A percentile compares a stretch with the other conserved stretches of the same genome.
These are phyloP conservation scores for Tenthredo notha DNA, from an alignment of 2,888 invertebrate species.

Conservation along the genomic window DNA sequence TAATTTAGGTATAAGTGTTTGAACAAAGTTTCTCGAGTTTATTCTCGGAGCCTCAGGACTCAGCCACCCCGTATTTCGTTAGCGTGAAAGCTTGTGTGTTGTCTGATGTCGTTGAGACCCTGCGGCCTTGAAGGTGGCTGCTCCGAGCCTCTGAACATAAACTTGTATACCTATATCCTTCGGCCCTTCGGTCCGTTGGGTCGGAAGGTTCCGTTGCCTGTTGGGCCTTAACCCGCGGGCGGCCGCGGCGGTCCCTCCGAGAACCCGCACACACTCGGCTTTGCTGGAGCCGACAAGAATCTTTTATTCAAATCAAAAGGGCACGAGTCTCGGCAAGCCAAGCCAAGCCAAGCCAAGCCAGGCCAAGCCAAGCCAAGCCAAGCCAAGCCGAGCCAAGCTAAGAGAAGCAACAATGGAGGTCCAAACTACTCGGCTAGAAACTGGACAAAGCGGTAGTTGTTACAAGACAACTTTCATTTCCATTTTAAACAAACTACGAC, in stretches of 20 bases:
- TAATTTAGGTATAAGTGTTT: not conserved
- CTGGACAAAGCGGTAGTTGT: conserved; percentile 38
- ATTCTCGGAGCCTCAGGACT: not conserved
- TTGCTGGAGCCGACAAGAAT: conserved; percentile 49
- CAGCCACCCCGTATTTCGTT: conserved; percentile 45
- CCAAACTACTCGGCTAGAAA: conserved; percentile 17
- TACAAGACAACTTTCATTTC: conserved; percentile 21
- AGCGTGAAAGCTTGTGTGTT: conserved; percentile 21
- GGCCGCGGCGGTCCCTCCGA: conserved; percentile 34
- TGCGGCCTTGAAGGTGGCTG: conserved; percentile 44
- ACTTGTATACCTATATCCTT: conserved; percentile 31
- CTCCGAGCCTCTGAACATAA: conserved; percentile 5
- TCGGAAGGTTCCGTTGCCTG: conserved; percentile 46
- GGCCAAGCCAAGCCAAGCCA: conserved; percentile 7
- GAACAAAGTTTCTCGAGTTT: conserved; percentile 12
- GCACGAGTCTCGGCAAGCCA: conserved; percentile 38
- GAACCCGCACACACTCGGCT: conserved; percentile 33
- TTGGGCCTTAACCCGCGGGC: conserved; percentile 39
- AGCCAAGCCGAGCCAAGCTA: conserved; percentile 6
- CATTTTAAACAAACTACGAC: not conserved
- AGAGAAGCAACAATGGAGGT: conserved; percentile 38
- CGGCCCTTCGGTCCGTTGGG: conserved; percentile 44
- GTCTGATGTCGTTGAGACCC: conserved; percentile 40
- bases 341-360: conserved; percentile 1
- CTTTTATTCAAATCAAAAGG: conserved; percentile 53